Evolutionary conservation across 1,140 invertebrate species (phyloP), one percentile per base, ranked within the genome.

Genomic region (Schlechtendalia chinensis): DNA sequence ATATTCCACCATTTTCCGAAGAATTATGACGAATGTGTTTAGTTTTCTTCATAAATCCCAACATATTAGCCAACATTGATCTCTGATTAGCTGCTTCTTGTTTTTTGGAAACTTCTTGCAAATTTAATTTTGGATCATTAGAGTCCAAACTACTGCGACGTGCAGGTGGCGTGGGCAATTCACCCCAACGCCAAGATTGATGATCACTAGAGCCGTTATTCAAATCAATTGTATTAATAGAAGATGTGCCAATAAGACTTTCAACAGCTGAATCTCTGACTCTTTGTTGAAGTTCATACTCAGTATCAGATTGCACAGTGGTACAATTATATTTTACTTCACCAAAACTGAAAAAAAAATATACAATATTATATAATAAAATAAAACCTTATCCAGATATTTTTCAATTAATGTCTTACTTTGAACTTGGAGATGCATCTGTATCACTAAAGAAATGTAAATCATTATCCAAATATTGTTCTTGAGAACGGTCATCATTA

Each of bases 371-470:
- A 27, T 8, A 39, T 24, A 22, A 22, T 17, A 47, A 12, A 59
- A 16, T 27, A 61, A 47, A 53, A 61, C 54, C 27, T 54, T 22
- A 72, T 11, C 14, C 5, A 10, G 19, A 27, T 12, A 12, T 54
- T 12, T 54, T 11, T 53, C 0, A 53, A 71, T 29, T 22, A 54
- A 29, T 11, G 1, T 54, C 69, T 53, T 82, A 83, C 83, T 83
- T 84, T 81, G 86, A 85, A 83, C 87, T 84, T 27, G 89, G 90
- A 22, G 90, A 91, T 32, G 94, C 87, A 87, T 97, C 96, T 0
- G 93, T 94, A 84, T 97, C 95, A 85, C 95, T 97, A 85, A 96
- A 96, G 85, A 96, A 96, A 85, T 95, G 93, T 81, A 93, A 91
- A 85, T 93, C 92, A 17, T 79, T 79, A 27, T 79, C 75, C 32